phyloP scores from a whole-genome alignment of 2,113 vertebrate species.

The Pseudorasbora parva region DNA sequence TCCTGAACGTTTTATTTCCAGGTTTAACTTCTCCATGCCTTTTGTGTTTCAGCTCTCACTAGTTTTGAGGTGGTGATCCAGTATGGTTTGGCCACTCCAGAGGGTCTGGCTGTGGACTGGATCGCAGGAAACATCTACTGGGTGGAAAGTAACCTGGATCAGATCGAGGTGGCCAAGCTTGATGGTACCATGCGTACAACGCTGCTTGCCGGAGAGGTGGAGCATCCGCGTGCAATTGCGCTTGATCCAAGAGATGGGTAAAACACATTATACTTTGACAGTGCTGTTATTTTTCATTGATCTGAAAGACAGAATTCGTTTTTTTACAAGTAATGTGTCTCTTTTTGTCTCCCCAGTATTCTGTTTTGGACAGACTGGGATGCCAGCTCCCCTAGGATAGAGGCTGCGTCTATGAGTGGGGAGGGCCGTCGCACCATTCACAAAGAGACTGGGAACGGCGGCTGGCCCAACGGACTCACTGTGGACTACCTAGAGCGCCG shows the following conservation, averaged over 20 bases:
- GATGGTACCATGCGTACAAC: conserved; percentile 95
- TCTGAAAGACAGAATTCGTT: neutral
- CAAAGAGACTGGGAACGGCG: conserved; percentile 90
- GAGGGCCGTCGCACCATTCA: conserved; percentile 91
- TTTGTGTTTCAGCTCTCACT: conserved; percentile 81
- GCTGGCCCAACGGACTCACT: conserved; percentile 96
- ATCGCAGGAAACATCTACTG: conserved; percentile 99
- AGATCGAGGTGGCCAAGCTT: conserved; percentile 96
- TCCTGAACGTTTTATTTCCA: neutral
- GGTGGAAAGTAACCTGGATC: conserved; percentile 98
- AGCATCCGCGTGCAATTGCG: conserved; percentile 93
- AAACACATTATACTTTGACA: conserved; percentile 30
- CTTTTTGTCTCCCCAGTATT: conserved; percentile 73
- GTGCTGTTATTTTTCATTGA: neutral
- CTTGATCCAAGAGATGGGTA: conserved; percentile 95
- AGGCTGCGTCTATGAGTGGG: conserved; percentile 96
- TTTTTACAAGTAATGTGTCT: neutral
- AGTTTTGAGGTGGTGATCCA: conserved; percentile 98
- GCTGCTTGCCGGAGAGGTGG: conserved; percentile 92
- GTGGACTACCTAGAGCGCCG: conserved; percentile 95
- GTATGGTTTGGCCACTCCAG: conserved; percentile 92
- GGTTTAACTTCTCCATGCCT: conserved; percentile 5
- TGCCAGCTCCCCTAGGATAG: conserved; percentile 91
- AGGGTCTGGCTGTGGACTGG: conserved; percentile 97
- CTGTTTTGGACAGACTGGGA: conserved; percentile 99